These are phyloP conservation scores for Psittacula echo DNA, from an alignment of 2,797 vertebrate genomes.

Conservation along the genomic window DNA sequence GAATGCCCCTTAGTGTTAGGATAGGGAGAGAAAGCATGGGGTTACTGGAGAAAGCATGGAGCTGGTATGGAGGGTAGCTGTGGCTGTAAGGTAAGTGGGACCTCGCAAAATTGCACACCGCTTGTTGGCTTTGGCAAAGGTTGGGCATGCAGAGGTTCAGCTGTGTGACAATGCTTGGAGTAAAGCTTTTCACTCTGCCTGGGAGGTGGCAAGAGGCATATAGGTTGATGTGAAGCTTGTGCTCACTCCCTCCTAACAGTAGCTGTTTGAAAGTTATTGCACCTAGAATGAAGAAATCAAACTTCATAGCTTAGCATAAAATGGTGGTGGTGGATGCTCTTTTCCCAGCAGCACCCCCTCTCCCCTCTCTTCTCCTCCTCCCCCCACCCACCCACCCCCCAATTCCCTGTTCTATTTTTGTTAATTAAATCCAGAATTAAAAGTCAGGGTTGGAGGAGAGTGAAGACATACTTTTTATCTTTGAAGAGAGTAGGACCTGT, in stretches of 20 bases:
- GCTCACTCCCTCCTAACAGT: background rate
- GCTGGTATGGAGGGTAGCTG: accelerated
- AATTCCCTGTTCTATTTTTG: background rate
- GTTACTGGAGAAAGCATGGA: no score
- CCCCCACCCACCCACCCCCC: no score
- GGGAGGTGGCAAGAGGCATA: background rate
- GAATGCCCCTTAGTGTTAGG: no score
- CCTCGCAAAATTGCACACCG: accelerated
- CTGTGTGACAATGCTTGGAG: background rate
- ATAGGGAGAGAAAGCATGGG: no score
- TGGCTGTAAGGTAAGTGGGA: accelerated
- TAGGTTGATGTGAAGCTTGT: background rate
- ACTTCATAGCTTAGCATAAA: background rate
- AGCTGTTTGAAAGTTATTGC: background rate
- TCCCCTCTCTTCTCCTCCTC: no score
- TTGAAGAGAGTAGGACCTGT: background rate
- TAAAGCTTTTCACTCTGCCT: background rate
- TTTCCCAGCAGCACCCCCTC: background rate
- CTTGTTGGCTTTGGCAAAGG: background rate
- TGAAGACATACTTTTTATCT: background rate
- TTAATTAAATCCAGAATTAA: background rate
- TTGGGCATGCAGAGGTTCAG: background rate
- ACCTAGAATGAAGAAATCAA: background rate
- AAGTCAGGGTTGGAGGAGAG: background rate
- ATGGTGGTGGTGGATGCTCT: background rate